Percentiles rank a stretch among this genome's conserved stretches.
phyloP scores from a whole-genome alignment of 1,140 invertebrate species.

The Drosophila seguyi region DNA sequence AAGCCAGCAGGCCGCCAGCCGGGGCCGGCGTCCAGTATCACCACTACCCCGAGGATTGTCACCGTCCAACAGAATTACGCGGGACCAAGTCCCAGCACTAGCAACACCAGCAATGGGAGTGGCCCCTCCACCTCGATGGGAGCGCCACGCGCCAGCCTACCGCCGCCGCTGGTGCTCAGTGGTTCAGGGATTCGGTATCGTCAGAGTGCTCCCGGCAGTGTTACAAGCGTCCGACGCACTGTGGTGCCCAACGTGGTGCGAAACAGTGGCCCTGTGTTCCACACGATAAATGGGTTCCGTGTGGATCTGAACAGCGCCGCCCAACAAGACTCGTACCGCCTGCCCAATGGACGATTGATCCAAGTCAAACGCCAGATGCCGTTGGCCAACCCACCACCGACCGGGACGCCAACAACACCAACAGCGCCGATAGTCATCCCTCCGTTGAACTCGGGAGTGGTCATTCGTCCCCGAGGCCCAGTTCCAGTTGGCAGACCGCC shows the following conservation, averaged over 20 bases:
- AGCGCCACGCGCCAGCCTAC: slow-evolving; percentile 50
- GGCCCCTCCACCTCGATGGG: background rate
- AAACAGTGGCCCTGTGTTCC: slow-evolving; percentile 71
- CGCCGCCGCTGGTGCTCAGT: slow-evolving; percentile 74
- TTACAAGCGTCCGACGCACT: slow-evolving; percentile 51
- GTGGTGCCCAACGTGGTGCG: slow-evolving; percentile 57
- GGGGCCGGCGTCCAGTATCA: slow-evolving; percentile 17
- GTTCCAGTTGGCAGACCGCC: slow-evolving; percentile 1
- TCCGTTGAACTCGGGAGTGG: slow-evolving; percentile 32
- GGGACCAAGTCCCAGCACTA: slow-evolving; percentile 39
- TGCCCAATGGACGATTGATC: slow-evolving; percentile 83
- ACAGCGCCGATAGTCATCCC: slow-evolving; percentile 14
- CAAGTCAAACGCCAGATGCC: slow-evolving; percentile 82
- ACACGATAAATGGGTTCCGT: slow-evolving; percentile 82
- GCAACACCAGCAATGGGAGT: slow-evolving; percentile 13
- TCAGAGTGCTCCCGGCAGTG: slow-evolving; percentile 20
- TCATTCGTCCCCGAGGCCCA: slow-evolving; percentile 47
- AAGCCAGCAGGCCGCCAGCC: slow-evolving; percentile 35
- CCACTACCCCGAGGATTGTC: slow-evolving; percentile 68
- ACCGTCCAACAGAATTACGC: slow-evolving; percentile 74
- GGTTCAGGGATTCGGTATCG: slow-evolving; percentile 74
- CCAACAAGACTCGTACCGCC: slow-evolving; percentile 79
- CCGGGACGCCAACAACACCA: slow-evolving; percentile 12
- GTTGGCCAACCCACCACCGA: slow-evolving; percentile 11
- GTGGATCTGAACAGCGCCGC: slow-evolving; percentile 84